phyloP scores from a whole-genome alignment of 2,797 vertebrate genomes.

The Dicrostonyx torquatus region DNA sequence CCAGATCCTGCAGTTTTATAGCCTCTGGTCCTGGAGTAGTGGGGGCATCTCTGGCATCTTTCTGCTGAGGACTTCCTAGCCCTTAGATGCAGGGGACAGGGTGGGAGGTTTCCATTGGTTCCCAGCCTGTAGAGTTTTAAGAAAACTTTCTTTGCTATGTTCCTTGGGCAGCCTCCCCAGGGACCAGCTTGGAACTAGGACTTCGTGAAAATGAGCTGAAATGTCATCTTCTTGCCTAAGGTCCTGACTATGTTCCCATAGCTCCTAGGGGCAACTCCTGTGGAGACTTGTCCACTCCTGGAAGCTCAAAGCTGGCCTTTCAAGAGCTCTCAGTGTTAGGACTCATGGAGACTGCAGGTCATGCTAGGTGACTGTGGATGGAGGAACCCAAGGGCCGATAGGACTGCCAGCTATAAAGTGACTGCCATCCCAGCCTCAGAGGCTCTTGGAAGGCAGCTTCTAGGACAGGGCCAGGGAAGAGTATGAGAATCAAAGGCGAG shows the following conservation, averaged over 20 bases:
- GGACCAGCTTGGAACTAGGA: neutral
- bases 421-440: neutral
- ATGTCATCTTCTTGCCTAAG: neutral
- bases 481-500: neutral
- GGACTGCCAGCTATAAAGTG: neutral
- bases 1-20: neutral
- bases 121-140: neutral
- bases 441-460: neutral
- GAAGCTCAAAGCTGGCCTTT: neutral
- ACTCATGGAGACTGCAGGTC: neutral
- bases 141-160: neutral
- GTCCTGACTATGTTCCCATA: neutral
- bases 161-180: neutral
- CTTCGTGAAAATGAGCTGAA: neutral
- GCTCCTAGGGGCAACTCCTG: neutral
- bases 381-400: neutral
- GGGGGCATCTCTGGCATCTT: neutral
- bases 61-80: neutral
- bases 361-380: neutral
- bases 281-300: neutral
- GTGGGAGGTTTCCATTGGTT: neutral
- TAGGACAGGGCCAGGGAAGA: neutral
- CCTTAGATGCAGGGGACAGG: neutral
- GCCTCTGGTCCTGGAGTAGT: neutral
- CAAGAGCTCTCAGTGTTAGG: neutral